phyloP scores from a whole-genome alignment of 2,113 vertebrate species.

The Phyllopteryx taeniolatus region DNA sequence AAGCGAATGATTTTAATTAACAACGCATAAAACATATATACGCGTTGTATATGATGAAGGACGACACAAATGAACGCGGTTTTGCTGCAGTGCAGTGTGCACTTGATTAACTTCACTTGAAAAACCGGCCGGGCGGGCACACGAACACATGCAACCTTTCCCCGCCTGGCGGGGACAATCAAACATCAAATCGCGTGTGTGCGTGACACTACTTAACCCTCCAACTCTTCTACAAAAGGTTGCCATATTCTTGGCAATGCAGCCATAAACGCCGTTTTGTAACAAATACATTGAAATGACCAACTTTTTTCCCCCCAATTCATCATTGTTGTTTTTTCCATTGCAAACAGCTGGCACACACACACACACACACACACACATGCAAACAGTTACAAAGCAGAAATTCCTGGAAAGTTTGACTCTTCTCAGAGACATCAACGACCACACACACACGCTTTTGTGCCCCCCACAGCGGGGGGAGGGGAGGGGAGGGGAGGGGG shows the following conservation, averaged over 20 bases:
- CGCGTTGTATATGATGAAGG: not conserved
- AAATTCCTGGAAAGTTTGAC: conserved; percentile 12
- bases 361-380: too few relatives aligned
- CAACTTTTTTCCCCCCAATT: not conserved
- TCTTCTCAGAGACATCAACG: not conserved
- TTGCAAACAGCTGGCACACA: conserved; percentile 1
- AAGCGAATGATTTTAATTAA: not conserved
- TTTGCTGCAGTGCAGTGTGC: not conserved
- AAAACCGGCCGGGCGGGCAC: not conserved
- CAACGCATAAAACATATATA: not conserved
- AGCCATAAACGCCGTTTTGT: too few relatives aligned
- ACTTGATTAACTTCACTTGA: not conserved
- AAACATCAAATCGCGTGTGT: too few relatives aligned
- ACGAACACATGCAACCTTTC: not conserved
- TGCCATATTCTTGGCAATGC: too few relatives aligned
- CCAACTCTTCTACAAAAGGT: too few relatives aligned
- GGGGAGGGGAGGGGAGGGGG: not conserved
- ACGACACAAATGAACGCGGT: not conserved
- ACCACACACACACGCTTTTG: not conserved
- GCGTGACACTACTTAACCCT: too few relatives aligned
- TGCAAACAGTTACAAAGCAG: not conserved
- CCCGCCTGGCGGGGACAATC: not conserved
- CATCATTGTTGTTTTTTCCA: not conserved
- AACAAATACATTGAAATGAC: too few relatives aligned
- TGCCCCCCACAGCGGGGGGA: not conserved